A percentile compares a stretch with the other conserved stretches of the same genome.
These are phyloP conservation scores for Phylloscopus whistleri DNA, from an alignment of 2,113 vertebrate genomes.

Conservation along the genomic window DNA sequence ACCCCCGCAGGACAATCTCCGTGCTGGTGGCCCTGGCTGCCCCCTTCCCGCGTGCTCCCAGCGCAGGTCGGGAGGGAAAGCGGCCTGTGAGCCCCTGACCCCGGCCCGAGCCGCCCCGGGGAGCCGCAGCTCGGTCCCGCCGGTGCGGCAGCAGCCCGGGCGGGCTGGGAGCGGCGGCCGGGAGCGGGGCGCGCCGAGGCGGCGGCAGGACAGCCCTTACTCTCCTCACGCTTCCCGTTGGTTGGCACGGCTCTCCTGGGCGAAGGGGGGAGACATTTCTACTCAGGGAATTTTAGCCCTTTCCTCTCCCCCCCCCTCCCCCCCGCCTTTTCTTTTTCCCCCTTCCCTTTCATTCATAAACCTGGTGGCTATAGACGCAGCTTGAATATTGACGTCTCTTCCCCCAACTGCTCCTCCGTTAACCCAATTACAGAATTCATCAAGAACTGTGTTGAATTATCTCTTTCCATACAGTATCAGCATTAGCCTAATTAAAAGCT, in stretches of 20 bases:
- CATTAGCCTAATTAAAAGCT: slow-evolving; percentile 95
- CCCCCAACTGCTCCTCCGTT: slow-evolving; percentile 82
- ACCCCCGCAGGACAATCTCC: background rate
- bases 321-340: background rate
- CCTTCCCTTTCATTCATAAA: slow-evolving; percentile 74
- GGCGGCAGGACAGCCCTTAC: background rate
- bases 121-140: background rate
- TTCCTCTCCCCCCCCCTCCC: background rate
- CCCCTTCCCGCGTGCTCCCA: background rate
- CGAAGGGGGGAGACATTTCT: slow-evolving; percentile 25
- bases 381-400: slow-evolving; percentile 82
- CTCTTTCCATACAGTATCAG: slow-evolving; percentile 89
- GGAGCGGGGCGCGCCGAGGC: background rate
- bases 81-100: background rate
- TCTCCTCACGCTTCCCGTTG: background rate
- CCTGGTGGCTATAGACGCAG: slow-evolving; percentile 77
- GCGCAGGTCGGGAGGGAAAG: background rate
- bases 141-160: background rate
- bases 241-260: background rate
- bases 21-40: background rate
- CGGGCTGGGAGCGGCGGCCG: background rate
- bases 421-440: slow-evolving; percentile 91
- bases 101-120: background rate
- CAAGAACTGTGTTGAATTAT: slow-evolving; percentile 89
- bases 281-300: slow-evolving; percentile 45